Evolutionary conservation across 2,113 vertebrate species (phyloP).

Genomic region (Peromyscus polionotus): DNA sequence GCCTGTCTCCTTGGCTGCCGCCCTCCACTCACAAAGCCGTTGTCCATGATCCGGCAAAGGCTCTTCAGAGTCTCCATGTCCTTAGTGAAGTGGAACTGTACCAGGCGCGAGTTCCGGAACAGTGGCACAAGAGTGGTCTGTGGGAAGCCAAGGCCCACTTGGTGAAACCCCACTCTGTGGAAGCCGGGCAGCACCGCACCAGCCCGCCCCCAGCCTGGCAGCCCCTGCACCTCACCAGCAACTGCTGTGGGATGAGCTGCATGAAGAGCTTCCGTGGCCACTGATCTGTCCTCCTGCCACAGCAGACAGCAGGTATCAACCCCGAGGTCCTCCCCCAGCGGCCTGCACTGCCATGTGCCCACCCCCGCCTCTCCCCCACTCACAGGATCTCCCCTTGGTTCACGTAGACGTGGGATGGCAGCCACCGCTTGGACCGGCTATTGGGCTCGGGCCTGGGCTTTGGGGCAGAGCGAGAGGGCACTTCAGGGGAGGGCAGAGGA

Average conservation of each 20-base stretch:
- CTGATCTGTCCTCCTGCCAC: conserved; percentile 93
- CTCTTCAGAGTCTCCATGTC: conserved; percentile 95
- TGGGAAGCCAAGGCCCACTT: accelerated
- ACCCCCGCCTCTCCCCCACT: conserved; percentile 83
- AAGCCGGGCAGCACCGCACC: neutral
- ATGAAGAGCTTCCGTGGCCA: conserved; percentile 96
- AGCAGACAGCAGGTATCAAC: accelerated
- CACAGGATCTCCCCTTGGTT: conserved; percentile 97
- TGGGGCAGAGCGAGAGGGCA: conserved; percentile 74
- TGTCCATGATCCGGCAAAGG: conserved; percentile 95
- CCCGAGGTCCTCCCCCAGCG: neutral
- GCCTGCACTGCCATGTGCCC: neutral
- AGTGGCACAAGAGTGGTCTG: conserved; percentile 95
- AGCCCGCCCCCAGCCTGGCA: neutral
- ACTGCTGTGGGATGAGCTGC: conserved; percentile 96
- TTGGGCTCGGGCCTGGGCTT: conserved; percentile 95
- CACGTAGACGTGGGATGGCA: conserved; percentile 95
- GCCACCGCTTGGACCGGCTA: conserved; percentile 92
- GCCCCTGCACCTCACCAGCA: conserved; percentile 88
- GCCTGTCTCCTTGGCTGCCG: neutral
- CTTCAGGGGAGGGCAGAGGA: neutral
- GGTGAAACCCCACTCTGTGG: neutral
- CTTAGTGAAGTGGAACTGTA: conserved; percentile 96
- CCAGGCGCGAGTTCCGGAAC: conserved; percentile 96
- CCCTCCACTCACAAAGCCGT: conserved; percentile 91